Conservation (phyloP, 2,113 vertebrate genomes). For the Spermophilus dauricus region DNA sequence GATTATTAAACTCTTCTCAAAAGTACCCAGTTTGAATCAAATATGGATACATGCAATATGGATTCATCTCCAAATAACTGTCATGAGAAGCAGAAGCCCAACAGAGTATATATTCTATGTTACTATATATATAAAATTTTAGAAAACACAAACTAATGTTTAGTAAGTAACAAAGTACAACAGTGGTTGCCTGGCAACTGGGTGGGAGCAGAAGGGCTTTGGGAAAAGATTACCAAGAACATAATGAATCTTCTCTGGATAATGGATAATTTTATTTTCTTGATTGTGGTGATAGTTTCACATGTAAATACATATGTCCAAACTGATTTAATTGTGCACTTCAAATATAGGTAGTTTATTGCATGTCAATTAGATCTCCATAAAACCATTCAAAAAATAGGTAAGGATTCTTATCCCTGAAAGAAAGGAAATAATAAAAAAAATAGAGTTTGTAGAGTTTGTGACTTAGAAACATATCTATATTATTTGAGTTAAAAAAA, state of each 20-base stretch:
- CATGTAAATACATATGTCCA: background rate
- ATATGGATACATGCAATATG: background rate
- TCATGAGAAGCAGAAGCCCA: background rate
- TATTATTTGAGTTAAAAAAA: background rate
- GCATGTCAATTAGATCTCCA: background rate
- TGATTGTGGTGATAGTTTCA: background rate
- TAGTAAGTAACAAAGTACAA: background rate
- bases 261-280: background rate
- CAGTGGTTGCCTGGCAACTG: background rate
- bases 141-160: background rate
- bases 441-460: no score
- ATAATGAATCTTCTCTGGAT: background rate
- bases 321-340: background rate
- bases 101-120: no score
- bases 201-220: background rate
- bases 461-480: background rate
- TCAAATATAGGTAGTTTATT: background rate
- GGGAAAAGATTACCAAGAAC: background rate
- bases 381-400: background rate
- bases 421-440: background rate
- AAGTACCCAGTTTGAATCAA: background rate
- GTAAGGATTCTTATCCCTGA: no score
- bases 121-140: background rate
- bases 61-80: background rate
- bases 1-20: background rate